Conservation (phyloP, 2,797 vertebrate genomes). For the Tragopan temminckii region DNA sequence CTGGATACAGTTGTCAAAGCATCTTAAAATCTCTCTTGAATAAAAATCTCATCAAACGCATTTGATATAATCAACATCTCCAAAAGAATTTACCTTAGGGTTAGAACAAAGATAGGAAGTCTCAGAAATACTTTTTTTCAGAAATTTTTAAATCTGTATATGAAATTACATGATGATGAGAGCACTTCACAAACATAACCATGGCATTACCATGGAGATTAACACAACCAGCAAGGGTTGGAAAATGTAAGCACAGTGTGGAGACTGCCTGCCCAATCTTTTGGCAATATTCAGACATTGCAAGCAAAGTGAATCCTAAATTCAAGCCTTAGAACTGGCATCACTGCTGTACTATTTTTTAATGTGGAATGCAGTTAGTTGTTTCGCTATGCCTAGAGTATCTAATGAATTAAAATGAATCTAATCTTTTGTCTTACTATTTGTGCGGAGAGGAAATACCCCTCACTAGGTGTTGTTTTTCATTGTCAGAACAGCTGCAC, state of each 20-base stretch:
- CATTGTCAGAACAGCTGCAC: neutral
- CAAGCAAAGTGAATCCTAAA: slow-evolving; percentile 9
- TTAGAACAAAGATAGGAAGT: slow-evolving; percentile 20
- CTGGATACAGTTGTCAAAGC: neutral
- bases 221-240: slow-evolving; percentile 10
- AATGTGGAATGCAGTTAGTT: neutral
- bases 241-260: slow-evolving; percentile 11
- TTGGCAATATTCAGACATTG: neutral
- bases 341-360: neutral
- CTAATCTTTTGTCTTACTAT: neutral
- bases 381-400: neutral
- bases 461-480: neutral
- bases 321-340: neutral
- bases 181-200: slow-evolving; percentile 27
- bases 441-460: neutral
- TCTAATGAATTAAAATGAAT: neutral
- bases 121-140: neutral
- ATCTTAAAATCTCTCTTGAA: neutral
- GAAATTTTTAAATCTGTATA: neutral
- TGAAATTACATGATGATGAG: slow-evolving; percentile 24
- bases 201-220: slow-evolving; percentile 48
- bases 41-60: neutral
- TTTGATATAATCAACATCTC: neutral
- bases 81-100: slow-evolving; percentile 10
- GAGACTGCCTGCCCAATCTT: neutral